phyloP scores from a whole-genome alignment of 2,797 vertebrate species.

The Sebastes hubbsi region DNA sequence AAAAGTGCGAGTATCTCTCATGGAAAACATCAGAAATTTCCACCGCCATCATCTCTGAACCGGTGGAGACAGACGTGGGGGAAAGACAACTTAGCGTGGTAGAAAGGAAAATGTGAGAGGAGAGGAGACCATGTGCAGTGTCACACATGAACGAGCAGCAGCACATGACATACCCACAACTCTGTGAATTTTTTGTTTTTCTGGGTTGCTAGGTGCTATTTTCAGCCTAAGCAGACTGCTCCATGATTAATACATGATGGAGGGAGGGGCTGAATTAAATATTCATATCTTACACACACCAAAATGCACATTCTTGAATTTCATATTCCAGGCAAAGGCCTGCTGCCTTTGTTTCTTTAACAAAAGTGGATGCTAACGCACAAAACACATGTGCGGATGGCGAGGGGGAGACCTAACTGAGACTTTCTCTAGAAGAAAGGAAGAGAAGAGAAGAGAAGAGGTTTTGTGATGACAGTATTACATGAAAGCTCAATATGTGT shows the following conservation, averaged over 20 bases:
- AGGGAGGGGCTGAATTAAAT: conserved; percentile 75
- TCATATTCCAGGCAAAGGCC: not conserved
- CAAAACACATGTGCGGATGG: not conserved
- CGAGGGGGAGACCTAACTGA: not conserved
- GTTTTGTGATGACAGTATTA: conserved; percentile 5
- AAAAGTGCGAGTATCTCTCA: not conserved
- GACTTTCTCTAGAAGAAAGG: not conserved
- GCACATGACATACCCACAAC: conserved; percentile 53
- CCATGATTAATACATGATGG: conserved; percentile 83
- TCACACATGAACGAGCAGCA: conserved; percentile 60
- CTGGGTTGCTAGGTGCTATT: conserved; percentile 78
- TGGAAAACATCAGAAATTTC: conserved; percentile 5
- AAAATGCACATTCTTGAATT: conserved; percentile 44
- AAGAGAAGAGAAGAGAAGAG: not conserved
- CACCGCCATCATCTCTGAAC: not conserved
- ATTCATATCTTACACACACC: conserved; percentile 68
- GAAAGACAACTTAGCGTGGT: not conserved
- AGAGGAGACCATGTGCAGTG: conserved; percentile 45
- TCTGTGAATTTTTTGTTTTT: conserved; percentile 72
- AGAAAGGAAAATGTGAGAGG: conserved; percentile 41
- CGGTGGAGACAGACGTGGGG: not conserved
- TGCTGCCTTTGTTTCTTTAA: conserved; percentile 21
- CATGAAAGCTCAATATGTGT: conserved; percentile 5
- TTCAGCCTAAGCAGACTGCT: conserved; percentile 78
- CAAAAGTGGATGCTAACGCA: not conserved